Evolutionary conservation across 2,797 vertebrate species (phyloP), one percentile per base, ranked within the genome.

Genomic region (Atherinosoma microstoma): DNA sequence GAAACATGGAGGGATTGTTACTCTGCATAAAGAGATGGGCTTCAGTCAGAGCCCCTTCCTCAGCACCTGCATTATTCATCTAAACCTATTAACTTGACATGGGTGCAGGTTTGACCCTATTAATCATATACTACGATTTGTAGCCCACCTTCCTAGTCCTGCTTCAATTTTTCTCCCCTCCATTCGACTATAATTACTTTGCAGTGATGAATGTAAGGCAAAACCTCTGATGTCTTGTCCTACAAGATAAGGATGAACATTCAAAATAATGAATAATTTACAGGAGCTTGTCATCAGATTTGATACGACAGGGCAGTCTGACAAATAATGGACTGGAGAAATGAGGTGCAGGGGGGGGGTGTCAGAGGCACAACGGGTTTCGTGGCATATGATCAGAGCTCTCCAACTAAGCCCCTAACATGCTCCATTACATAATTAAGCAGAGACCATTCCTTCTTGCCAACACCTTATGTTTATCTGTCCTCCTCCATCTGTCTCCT

Each of bases 391-490:
- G 82, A 89, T 84, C 79, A 78, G 53, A 85, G 77, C 59, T 83
- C 83, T 74, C 63, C 79, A 84, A 89, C 86, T 84, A 89, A 78
- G 78, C 76, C 72, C 63, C 71, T 77, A 76, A 84, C 84, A 87
- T 54, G 82, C 78, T 82, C 81, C 88, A 87, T 90, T 88, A 86
- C 79, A 84, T 89, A 81, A 91, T 88, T 78, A 84, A 72, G 84
- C 71, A 73, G 64, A 70, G 80, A 73, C 71, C 59, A n/a, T 76
- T 78, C 75, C 65, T 75, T 34, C 68, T 59, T 7, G 60, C 84
- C 85, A 85, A 63, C 81, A 73, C 81, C 82, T 80, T 85, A 67
- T 83, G 80, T 85, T 83, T 79, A 70, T 81, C 70, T 78, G 67
- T 68, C 76, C 69, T 64, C 57, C 78, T 86, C 89, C 76, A 79